Conservation (phyloP, 2,888 invertebrate genomes). For the Sphaeridia pumilis region DNA sequence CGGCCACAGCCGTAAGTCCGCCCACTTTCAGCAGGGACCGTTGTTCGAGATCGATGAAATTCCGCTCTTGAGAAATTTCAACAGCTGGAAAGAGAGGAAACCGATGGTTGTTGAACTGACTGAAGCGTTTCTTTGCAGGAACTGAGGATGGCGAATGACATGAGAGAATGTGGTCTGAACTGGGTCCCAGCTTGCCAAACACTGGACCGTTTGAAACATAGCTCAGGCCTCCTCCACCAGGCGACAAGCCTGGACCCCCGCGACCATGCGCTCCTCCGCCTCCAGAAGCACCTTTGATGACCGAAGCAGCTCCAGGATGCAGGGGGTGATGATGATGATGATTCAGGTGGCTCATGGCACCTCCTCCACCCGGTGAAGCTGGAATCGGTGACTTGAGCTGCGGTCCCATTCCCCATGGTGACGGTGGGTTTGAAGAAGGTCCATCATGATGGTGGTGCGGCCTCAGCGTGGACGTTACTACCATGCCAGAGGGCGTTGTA, state of each 20-base stretch:
- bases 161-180: background rate
- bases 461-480: slow-evolving; percentile 12
- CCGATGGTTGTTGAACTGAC: slow-evolving; percentile 6
- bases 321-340: background rate
- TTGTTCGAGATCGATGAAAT: slow-evolving; percentile 1
- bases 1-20: background rate
- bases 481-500: slow-evolving; percentile 15
- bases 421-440: too few species aligned
- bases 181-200: slow-evolving; percentile 1
- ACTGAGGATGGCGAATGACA: background rate
- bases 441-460: too few species aligned
- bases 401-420: background rate
- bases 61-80: background rate
- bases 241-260: slow-evolving; percentile 5
- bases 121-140: slow-evolving; percentile 15
- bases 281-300: background rate
- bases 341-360: too few species aligned
- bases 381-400: background rate
- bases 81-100: background rate
- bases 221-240: slow-evolving; percentile 1
- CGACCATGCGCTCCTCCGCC: slow-evolving; percentile 8
- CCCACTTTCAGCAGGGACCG: background rate
- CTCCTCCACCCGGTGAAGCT: too few species aligned
- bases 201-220: slow-evolving; percentile 11
- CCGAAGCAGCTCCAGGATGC: background rate